Evolutionary conservation across 2,888 invertebrate genomes (phyloP), one percentile per base, ranked within the genome.

Genomic region (Chrysomela aeneicollis): DNA sequence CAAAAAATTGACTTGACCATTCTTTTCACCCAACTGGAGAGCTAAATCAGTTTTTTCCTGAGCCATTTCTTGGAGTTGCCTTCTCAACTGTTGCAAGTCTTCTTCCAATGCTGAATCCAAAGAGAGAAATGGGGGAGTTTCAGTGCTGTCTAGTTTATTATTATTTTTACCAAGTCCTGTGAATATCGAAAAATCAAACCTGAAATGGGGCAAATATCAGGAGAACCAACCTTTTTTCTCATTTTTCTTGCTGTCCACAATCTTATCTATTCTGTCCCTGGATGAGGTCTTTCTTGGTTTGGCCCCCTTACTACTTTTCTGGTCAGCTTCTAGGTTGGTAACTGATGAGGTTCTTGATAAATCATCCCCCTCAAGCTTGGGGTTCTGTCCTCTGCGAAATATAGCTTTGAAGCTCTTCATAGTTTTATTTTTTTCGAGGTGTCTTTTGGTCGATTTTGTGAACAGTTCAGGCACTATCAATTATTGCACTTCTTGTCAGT

Each of bases 331-430:
- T 74, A 90, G 84, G 77, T 89, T 89, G 60, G 88, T 88, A 35
- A 88, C 86, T 1, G 89, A 90, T 6, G 89, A 87, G 37, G 89
- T 87, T 70, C 87, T 86, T 71, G 87, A 88, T 51, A 89, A 76
- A 69, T 80, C 81, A 60, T 81, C 82, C 32, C 71, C 75, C 26
- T 73, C 86, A 81, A 62, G 82, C 75, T 81, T 86, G 82, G 81
- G 84, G 75, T 78, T 86, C 82, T 91, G 91, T 79, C 92, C 92
- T 90, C 93, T 93, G 86, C 93, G 93, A 87, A 94, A 94, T 83
- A 94, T 89, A 80, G 93, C 93, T 89, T 93, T 93, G 85, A 94
- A 90, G 88, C 93, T 94, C 89, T 93, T 93, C 93, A 93, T 93
- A 85, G 88, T 91, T 37, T 22, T 1, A 42, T 32, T 37, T 17